Conservation (phyloP, 2,113 vertebrate species). For the Anser brachyrhynchus region DNA sequence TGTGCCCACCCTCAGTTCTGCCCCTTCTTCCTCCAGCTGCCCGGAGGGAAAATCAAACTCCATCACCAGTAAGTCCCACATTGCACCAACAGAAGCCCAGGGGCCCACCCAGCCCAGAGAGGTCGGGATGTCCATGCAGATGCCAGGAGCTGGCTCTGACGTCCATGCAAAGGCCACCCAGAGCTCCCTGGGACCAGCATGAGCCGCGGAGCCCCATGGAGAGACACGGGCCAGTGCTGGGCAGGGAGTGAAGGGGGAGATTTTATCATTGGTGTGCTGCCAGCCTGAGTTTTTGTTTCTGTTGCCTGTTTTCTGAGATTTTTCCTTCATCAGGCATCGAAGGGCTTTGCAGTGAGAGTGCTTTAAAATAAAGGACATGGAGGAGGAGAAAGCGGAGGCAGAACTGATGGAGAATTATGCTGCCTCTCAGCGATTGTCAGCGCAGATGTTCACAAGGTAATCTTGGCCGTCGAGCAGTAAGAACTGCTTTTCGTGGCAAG, state of each 20-base stretch:
- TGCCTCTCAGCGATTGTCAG: constrained; percentile 29
- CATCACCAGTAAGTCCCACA: not conserved
- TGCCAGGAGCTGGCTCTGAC: not conserved
- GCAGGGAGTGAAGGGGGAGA: not conserved
- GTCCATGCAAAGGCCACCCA: rapidly evolving
- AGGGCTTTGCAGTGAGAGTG: not conserved
- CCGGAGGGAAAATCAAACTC: not conserved
- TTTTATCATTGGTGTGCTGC: not conserved
- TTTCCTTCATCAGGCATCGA: not conserved
- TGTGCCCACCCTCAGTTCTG: not conserved
- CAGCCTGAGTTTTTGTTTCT: not conserved
- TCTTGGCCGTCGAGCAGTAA: not conserved
- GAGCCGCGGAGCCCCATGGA: not conserved
- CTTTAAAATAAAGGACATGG: not conserved
- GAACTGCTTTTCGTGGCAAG: rapidly evolving
- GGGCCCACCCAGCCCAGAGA: not conserved
- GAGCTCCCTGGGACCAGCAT: rapidly evolving
- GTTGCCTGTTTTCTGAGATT: not conserved
- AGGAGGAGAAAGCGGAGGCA: constrained; percentile 40
- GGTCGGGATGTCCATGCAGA: not conserved
- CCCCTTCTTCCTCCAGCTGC: not conserved
- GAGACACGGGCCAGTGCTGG: not conserved
- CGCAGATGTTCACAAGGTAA: constrained; percentile 4
- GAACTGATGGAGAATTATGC: not conserved
- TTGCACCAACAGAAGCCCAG: not conserved